Conservation (phyloP, 2,113 vertebrate species). For the Gobiocypris rarus region DNA sequence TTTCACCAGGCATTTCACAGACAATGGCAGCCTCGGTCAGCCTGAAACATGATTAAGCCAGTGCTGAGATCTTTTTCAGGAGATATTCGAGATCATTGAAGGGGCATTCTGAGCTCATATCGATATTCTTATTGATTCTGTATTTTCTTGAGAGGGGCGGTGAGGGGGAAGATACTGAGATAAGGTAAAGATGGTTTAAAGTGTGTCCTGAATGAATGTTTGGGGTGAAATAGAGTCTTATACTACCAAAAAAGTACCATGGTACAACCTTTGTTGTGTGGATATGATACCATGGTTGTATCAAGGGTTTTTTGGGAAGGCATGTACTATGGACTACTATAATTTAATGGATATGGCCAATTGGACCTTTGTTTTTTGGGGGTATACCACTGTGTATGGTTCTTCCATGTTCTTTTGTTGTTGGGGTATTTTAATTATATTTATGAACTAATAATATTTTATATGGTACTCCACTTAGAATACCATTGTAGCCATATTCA, state of each 20-base stretch:
- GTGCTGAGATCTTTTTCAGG: neutral
- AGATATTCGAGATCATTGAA: constrained; percentile 13
- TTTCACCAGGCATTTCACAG: neutral
- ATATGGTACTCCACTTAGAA: neutral
- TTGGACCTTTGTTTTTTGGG: too few relatives aligned
- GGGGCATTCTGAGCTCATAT: constrained; percentile 22
- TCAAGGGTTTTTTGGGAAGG: neutral
- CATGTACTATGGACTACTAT: neutral
- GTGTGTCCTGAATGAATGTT: constrained; percentile 8
- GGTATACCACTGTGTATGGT: neutral
- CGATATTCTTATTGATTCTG: constrained; percentile 31
- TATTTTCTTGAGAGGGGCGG: constrained; percentile 21
- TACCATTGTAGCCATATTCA: too few relatives aligned
- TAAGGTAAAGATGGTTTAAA: constrained; percentile 1
- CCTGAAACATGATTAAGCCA: neutral
- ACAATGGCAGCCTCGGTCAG: neutral
- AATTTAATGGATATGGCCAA: neutral
- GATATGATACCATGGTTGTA: neutral
- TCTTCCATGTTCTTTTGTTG: neutral
- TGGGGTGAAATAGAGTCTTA: neutral
- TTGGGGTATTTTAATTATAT: neutral
- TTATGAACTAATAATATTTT: too few relatives aligned
- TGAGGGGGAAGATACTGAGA: neutral
- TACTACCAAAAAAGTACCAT: neutral
- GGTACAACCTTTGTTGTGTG: neutral